Evolutionary conservation across 1,140 invertebrate species (phyloP), one percentile per base, ranked within the genome.

Genomic region (Phocides pigmalion): DNA sequence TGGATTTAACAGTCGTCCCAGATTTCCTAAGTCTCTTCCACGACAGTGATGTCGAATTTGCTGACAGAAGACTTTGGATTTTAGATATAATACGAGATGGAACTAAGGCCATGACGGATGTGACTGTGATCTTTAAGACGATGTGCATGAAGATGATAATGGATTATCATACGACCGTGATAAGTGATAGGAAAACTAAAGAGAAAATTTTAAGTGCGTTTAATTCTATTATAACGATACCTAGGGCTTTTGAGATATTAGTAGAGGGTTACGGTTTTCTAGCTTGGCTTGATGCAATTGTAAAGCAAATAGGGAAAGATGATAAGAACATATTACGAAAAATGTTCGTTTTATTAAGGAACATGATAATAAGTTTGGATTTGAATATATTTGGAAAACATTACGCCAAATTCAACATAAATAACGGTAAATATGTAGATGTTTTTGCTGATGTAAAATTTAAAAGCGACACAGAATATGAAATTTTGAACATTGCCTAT

Each of bases 1-100:
- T 96, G 3, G 94, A 96, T 80, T 84, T 96, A 1, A 92, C 92
- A 2, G 92, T 93, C n/a, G 94, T 97, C n/a, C 96, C 96, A 3
- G 96, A 96, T 84, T 94, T 97, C 63, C 93, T 96, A 22, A 94
- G 94, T 54, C 92, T 96, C 9, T 94, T 96, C 64, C 94, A 96
- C 66, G 95, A 94, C 64, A 93, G 94, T 3, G 93, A 95, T 46
- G 82, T 95, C 0, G 93, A 95, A 61, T 89, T 92, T 42, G 81
- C 80, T 11, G 87, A 92, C 0, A 93, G 95, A 61, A 92, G 95
- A 67, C 80, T 88, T 22, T 97, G 96, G 94, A 94, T 96, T 16
- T 82, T 97, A 2, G 89, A 93, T 71, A 84, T 96, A 5, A 89
- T 97, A 39, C 84, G 89, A 22, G 94, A 96, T 76, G 95, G 96